Percentiles rank a stretch among this genome's conserved stretches.
Conservation (phyloP, 2,888 invertebrate species). For the Steromphala cineraria region DNA sequence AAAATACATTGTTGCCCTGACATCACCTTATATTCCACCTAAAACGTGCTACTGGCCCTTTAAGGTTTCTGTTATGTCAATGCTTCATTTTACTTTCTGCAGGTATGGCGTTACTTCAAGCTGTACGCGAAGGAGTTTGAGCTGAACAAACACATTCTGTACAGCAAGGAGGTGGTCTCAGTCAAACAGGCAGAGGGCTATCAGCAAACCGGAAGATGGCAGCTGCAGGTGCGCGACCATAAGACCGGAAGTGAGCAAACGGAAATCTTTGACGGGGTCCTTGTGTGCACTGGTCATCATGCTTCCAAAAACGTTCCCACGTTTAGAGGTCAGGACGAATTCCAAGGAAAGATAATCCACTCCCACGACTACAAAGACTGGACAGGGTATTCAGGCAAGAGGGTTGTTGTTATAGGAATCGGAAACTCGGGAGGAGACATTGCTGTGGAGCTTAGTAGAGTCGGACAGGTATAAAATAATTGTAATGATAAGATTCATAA, state of each 20-base stretch:
- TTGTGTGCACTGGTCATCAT: constrained; percentile 66
- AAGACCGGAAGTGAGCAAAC: constrained; percentile 41
- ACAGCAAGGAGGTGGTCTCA: constrained; percentile 61
- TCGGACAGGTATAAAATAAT: constrained; percentile 9
- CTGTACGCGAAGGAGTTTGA: constrained; percentile 69
- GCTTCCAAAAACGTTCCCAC: constrained; percentile 47
- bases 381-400: constrained; percentile 65
- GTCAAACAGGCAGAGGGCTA: constrained; percentile 59
- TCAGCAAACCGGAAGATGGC: constrained; percentile 62
- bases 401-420: constrained; percentile 76
- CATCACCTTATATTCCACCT: too few species aligned
- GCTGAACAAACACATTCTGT: constrained; percentile 64
- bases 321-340: constrained; percentile 52
- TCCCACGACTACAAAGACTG: constrained; percentile 65
- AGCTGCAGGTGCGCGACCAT: constrained; percentile 51
- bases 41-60: too few species aligned
- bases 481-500: too few species aligned
- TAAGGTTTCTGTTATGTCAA: background rate
- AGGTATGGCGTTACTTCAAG: constrained; percentile 65
- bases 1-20: too few species aligned
- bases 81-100: background rate
- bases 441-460: constrained; percentile 74
- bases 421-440: constrained; percentile 77
- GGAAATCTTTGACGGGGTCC: constrained; percentile 57
- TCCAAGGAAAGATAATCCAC: constrained; percentile 64